These are phyloP conservation scores for Dunckerocampus dactyliophorus DNA, from an alignment of 2,113 vertebrate species.

Conservation along the genomic window DNA sequence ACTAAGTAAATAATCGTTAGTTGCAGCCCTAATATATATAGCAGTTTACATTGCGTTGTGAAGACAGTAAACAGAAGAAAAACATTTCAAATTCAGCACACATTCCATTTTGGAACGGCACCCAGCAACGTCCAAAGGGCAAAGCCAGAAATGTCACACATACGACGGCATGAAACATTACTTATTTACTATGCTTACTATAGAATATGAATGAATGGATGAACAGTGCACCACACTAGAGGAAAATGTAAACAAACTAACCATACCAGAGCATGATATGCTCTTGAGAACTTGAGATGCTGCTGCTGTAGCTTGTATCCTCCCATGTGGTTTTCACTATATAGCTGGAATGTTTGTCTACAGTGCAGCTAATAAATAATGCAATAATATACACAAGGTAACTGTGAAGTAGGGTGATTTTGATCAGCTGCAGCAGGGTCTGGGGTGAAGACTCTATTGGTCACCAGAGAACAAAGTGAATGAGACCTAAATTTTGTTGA, in stretches of 20 bases:
- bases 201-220: neutral
- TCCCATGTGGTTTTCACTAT: conserved; percentile 14
- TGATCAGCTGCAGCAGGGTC: neutral
- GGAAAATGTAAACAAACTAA: neutral
- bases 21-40: no score
- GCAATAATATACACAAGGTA: conserved; percentile 6
- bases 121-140: no score
- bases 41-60: no score
- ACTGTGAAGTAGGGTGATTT: conserved; percentile 1
- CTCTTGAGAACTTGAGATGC: neutral
- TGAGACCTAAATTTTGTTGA: neutral
- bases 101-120: no score
- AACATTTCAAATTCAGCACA: no score
- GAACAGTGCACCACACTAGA: neutral
- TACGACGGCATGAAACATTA: neutral
- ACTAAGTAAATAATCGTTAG: no score
- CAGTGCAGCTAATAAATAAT: conserved; percentile 28
- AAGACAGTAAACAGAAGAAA: no score
- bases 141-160: neutral
- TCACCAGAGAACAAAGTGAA: neutral
- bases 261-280: neutral
- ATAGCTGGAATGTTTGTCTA: conserved; percentile 2
- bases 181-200: no score
- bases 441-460: neutral
- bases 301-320: conserved; percentile 3